These are phyloP conservation scores for Drosophila austrosaltans DNA, from an alignment of 2,888 invertebrate species.

Conservation along the genomic window DNA sequence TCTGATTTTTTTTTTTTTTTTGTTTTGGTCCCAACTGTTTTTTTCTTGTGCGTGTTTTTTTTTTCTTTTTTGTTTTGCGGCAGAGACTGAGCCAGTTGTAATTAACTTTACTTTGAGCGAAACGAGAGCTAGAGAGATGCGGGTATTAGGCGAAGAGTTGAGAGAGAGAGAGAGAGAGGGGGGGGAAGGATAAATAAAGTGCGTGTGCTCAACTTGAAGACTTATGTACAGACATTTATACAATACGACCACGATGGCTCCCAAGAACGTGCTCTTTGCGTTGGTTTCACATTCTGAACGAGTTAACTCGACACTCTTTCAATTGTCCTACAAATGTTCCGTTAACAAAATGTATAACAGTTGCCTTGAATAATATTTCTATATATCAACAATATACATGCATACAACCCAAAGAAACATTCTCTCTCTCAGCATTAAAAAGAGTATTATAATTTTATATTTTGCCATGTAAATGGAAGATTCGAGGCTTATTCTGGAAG, in stretches of 20 bases:
- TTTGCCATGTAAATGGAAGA: too few relatives aligned
- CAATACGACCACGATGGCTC: background rate
- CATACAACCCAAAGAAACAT: too few relatives aligned
- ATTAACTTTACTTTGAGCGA: conserved; percentile 17
- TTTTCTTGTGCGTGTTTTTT: background rate
- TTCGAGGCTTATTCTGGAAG: too few relatives aligned
- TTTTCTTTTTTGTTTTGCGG: conserved; percentile 10
- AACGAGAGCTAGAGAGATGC: background rate
- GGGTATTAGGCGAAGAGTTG: background rate
- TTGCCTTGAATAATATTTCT: too few relatives aligned
- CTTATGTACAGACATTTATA: background rate
- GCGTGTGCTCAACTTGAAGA: conserved; percentile 15
- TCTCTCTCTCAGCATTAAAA: too few relatives aligned
- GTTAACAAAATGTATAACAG: too few relatives aligned
- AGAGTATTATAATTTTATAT: too few relatives aligned
- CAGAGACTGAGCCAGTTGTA: conserved; percentile 38
- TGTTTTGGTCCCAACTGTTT: conserved; percentile 2
- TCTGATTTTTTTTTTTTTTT: conserved; percentile 6
- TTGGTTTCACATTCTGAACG: background rate
- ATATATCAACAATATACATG: too few relatives aligned
- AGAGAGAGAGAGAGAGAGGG: background rate
- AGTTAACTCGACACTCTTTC: background rate
- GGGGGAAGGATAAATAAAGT: conserved; percentile 4
- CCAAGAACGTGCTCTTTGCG: background rate
- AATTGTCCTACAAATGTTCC: too few relatives aligned